Evolutionary conservation across 2,888 invertebrate species (phyloP).

Genomic region (Andrena hattorfiana): DNA sequence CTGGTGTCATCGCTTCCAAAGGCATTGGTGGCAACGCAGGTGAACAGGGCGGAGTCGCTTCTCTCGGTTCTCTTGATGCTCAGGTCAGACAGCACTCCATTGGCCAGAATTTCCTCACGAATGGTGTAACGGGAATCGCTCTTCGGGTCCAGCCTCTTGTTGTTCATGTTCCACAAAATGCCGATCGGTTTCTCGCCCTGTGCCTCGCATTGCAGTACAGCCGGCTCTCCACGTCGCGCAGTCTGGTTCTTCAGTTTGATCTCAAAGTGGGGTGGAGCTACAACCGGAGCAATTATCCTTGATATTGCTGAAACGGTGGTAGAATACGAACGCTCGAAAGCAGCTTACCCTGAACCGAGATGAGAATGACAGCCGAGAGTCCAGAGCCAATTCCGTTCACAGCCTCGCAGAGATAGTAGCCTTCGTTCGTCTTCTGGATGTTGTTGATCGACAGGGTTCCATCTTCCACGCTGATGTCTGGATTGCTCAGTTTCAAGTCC

Average conservation of each 20-base stretch:
- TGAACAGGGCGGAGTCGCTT: conserved; percentile 95
- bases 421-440: conserved; percentile 97
- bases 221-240: conserved; percentile 95
- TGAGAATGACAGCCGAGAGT: conserved; percentile 96
- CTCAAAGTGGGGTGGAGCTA: conserved; percentile 97
- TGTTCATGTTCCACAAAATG: conserved; percentile 97
- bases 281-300: conserved; percentile 50
- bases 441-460: conserved; percentile 96
- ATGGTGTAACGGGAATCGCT: conserved; percentile 94
- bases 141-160: conserved; percentile 95
- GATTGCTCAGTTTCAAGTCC: conserved; percentile 95
- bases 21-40: conserved; percentile 96
- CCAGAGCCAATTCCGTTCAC: conserved; percentile 98
- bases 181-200: conserved; percentile 98
- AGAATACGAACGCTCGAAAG: too few relatives aligned
- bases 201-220: conserved; percentile 96
- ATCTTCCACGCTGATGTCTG: conserved; percentile 96
- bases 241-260: conserved; percentile 97
- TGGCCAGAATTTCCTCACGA: conserved; percentile 94
- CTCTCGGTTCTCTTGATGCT: conserved; percentile 96
- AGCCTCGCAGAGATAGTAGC: conserved; percentile 97
- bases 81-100: conserved; percentile 94
- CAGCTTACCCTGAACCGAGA: conserved; percentile 94
- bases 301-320: neutral
- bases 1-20: conserved; percentile 98